These are phyloP conservation scores for Strix uralensis DNA, from an alignment of 2,113 vertebrate genomes.

Conservation along the genomic window DNA sequence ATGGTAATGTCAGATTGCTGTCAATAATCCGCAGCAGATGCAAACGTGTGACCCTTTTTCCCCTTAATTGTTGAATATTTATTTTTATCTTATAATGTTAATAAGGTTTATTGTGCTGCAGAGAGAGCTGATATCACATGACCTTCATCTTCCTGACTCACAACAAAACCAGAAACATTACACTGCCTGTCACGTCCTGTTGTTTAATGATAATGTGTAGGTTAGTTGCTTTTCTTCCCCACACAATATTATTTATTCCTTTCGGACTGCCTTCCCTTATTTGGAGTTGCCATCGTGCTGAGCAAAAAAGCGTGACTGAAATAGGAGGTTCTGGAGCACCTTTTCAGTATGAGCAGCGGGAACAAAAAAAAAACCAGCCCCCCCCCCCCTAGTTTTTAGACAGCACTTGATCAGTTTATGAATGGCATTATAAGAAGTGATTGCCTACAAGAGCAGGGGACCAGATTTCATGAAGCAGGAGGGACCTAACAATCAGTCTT, in stretches of 20 bases:
- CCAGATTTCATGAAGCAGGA: not conserved
- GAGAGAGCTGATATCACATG: slow-evolving; percentile 51
- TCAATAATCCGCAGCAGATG: slow-evolving; percentile 66
- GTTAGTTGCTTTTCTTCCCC: slow-evolving; percentile 61
- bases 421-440: not conserved
- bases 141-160: slow-evolving; percentile 59
- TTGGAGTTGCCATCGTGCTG: not conserved
- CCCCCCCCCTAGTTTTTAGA: not conserved
- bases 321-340: slow-evolving; percentile 26
- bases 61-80: slow-evolving; percentile 68
- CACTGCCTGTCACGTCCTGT: slow-evolving; percentile 62
- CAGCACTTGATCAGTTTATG: not conserved
- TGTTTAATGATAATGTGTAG: slow-evolving; percentile 67
- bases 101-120: slow-evolving; percentile 62
- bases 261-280: slow-evolving; percentile 28
- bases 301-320: slow-evolving; percentile 20
- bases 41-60: slow-evolving; percentile 49
- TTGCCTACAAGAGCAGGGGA: not conserved
- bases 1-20: slow-evolving; percentile 50
- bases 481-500: not conserved
- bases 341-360: not conserved
- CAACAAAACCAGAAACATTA: slow-evolving; percentile 62
- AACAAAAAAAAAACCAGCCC: not conserved
- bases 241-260: slow-evolving; percentile 58
- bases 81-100: slow-evolving; percentile 70